These are phyloP conservation scores for Aphidius colemani DNA, from an alignment of 2,888 invertebrate genomes.

Conservation along the genomic window DNA sequence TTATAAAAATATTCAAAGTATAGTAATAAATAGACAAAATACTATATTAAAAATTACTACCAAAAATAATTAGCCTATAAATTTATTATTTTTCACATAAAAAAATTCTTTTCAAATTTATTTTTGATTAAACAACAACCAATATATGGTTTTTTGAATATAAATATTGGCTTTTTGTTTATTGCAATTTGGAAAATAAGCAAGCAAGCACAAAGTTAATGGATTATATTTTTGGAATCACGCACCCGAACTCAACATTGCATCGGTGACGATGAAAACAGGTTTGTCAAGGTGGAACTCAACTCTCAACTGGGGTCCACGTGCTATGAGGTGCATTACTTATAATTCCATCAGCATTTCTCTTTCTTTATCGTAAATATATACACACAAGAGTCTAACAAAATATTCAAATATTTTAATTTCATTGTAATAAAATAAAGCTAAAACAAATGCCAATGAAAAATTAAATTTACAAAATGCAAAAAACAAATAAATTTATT, in stretches of 20 bases:
- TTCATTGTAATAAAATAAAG: too few species aligned
- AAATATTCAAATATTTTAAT: not conserved
- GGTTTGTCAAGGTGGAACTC: constrained; percentile 57
- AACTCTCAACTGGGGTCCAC: constrained; percentile 46
- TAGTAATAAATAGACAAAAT: not conserved
- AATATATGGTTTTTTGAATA: not conserved
- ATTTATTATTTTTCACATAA: too few species aligned
- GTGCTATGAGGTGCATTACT: constrained; percentile 57
- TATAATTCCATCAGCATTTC: constrained; percentile 56
- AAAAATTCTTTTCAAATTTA: too few species aligned
- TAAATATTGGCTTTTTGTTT: not conserved
- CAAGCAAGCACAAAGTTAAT: constrained; percentile 11
- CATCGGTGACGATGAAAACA: constrained; percentile 39
- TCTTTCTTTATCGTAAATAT: constrained; percentile 18
- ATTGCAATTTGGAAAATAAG: too few species aligned
- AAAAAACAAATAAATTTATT: not conserved
- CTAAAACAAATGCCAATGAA: not conserved
- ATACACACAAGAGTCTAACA: not conserved
- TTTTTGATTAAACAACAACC: not conserved
- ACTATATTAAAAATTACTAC: not conserved
- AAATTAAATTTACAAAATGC: not conserved
- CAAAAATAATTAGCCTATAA: too few species aligned
- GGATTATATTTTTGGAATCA: constrained; percentile 17
- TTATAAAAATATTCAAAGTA: too few species aligned
- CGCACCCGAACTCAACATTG: constrained; percentile 21